A percentile compares a stretch with the other conserved stretches of the same genome.
Conservation (phyloP, 2,888 invertebrate species). For the Melanotus villosus region DNA sequence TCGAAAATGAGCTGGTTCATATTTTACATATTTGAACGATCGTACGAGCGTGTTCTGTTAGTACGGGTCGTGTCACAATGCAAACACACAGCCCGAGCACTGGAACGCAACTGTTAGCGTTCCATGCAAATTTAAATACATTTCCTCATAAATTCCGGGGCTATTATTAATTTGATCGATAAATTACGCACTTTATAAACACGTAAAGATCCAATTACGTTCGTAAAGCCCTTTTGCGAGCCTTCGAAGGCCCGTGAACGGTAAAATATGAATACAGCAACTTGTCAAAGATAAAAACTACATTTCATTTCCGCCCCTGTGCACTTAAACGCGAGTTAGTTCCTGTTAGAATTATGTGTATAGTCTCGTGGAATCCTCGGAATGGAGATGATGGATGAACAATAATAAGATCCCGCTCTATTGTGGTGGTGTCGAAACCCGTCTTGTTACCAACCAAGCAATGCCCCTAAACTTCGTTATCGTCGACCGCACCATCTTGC, state of each 20-base stretch:
- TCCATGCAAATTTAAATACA: conserved; percentile 37
- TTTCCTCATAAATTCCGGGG: conserved; percentile 30
- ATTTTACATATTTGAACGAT: conserved; percentile 20
- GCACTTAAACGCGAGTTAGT: conserved; percentile 17
- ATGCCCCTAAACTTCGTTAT: conserved; percentile 49
- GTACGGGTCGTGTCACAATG: conserved; percentile 3
- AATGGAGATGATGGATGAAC: conserved; percentile 36
- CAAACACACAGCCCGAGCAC: conserved; percentile 7
- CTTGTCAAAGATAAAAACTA: conserved; percentile 44
- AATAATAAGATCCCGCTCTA: conserved; percentile 35
- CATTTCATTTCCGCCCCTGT: conserved; percentile 43
- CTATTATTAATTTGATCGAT: conserved; percentile 36
- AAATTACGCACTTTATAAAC: conserved; percentile 38
- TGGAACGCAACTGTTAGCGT: conserved; percentile 13
- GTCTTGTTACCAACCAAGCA: conserved; percentile 39
- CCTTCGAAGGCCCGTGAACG: conserved; percentile 14
- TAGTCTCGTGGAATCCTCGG: conserved; percentile 31
- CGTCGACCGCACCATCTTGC: conserved; percentile 44
- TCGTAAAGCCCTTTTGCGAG: conserved; percentile 6
- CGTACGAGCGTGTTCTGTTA: conserved; percentile 10
- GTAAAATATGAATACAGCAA: conserved; percentile 39
- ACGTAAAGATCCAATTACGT: conserved; percentile 39
- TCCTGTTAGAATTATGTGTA: conserved; percentile 21
- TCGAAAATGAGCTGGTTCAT: conserved; percentile 5
- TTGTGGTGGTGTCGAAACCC: conserved; percentile 37